Evolutionary conservation across 2,797 vertebrate species (phyloP), one percentile per base, ranked within the genome.

Genomic region (Crenichthys baileyi): DNA sequence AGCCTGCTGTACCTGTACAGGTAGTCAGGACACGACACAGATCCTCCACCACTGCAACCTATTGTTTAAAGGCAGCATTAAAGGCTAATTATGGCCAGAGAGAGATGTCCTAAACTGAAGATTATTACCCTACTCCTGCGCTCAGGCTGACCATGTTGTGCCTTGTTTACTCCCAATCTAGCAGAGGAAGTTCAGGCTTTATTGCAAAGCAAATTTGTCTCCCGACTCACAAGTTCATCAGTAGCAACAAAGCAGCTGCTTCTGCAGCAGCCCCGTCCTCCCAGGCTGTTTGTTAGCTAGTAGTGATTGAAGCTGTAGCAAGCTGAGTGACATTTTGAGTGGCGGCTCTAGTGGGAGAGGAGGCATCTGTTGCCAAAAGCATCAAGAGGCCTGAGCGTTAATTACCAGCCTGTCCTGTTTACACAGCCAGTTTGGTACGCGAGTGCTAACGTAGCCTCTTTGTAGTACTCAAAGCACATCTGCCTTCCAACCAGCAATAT

Each of bases 331-430:
- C 88, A 76, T 76, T 88, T 87, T 83, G 90, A 91, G 81, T 90
- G 87, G 83, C 76, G 18, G 83, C 80, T 84, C 81, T 77, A n/a
- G 72, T 78, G 79, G 87, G 84, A 86, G 56, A 81, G 29, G 78
- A 82, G 85, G 85, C 81, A 86, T 89, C 89, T 88, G 91, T 79
- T 90, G 82, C 90, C 81, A 89, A 86, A 84, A 16, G 74, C 76
- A 89, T 86, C 74, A 39, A 84, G 85, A 88, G 85, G 83, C 73
- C 79, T 26, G 72, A 88, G 51, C 83, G 72, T 79, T 91, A 90
- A 90, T 88, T 86, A 91, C 80, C 86, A 90, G 80, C 83, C 84
- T 83, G 83, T 84, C 83, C 90, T 86, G 82, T 90, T 90, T 86
- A 81, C 87, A 90, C 82, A 77, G 84, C 80, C 68, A 77, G 83